Percentiles rank a stretch among this genome's conserved stretches.
Evolutionary conservation across 1,140 invertebrate genomes (phyloP).

Genomic region (Orchestia grillus): DNA sequence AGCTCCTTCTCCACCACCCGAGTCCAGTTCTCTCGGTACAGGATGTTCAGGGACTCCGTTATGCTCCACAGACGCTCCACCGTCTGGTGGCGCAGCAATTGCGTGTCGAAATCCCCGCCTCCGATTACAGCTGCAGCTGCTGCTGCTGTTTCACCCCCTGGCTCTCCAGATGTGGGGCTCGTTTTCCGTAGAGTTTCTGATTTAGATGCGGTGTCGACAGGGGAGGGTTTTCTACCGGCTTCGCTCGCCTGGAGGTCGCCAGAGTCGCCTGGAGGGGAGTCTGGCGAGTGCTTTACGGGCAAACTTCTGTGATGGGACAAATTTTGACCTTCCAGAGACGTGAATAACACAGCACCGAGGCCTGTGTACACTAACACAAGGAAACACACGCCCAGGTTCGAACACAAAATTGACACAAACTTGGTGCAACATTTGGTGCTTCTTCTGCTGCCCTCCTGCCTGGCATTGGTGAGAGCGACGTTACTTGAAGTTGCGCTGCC

Average conservation of each 20-base stretch:
- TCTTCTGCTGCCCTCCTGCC: constrained; percentile 36
- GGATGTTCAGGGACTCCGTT: constrained; percentile 91
- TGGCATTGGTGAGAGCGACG: background rate
- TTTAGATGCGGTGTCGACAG: background rate
- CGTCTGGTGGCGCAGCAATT: constrained; percentile 70
- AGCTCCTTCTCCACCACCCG: constrained; percentile 87
- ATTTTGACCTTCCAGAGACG: constrained; percentile 72
- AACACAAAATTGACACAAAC: constrained; percentile 74
- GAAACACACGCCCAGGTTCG: constrained; percentile 74
- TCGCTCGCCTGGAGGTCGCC: background rate
- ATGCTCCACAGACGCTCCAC: constrained; percentile 86
- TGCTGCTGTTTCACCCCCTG: background rate
- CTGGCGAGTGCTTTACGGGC: background rate
- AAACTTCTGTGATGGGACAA: background rate
- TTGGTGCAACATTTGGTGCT: constrained; percentile 71
- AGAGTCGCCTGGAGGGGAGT: background rate
- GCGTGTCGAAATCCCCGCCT: constrained; percentile 60
- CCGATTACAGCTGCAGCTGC: background rate
- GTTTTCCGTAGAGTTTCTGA: constrained; percentile 8
- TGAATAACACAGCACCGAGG: constrained; percentile 77
- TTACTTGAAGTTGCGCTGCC: background rate
- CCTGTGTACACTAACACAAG: constrained; percentile 76
- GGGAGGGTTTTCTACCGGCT: background rate
- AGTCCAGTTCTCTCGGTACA: constrained; percentile 96
- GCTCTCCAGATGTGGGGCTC: background rate